phyloP scores from a whole-genome alignment of 2,888 invertebrate species.

The Crossocerus cetratus region DNA sequence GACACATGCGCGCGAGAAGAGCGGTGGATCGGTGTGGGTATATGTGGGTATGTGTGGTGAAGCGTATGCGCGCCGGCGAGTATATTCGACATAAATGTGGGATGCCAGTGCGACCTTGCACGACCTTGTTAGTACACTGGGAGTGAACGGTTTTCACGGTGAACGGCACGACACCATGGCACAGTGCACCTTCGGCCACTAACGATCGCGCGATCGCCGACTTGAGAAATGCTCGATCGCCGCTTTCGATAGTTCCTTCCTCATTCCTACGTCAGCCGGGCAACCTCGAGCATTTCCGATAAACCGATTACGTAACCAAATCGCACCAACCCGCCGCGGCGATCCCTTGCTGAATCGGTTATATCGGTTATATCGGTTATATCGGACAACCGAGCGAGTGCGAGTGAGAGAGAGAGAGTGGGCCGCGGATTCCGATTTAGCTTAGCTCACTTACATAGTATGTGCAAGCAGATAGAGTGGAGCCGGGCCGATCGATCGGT shows the following conservation, averaged over 20 bases:
- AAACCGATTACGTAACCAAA: conserved; percentile 45
- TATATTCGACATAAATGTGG: conserved; percentile 46
- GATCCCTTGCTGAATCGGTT: conserved; percentile 33
- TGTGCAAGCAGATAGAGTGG: too few relatives aligned
- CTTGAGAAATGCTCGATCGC: conserved; percentile 36
- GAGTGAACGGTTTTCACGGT: conserved; percentile 65
- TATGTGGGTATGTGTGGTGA: neutral
- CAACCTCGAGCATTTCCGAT: conserved; percentile 38
- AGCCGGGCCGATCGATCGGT: conserved; percentile 19
- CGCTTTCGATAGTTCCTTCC: conserved; percentile 31
- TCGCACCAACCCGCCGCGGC: conserved; percentile 36
- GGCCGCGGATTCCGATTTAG: neutral
- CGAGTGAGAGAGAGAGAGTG: neutral
- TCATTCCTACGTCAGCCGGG: conserved; percentile 36
- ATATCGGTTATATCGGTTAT: neutral
- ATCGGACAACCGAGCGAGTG: neutral
- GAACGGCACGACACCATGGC: conserved; percentile 62
- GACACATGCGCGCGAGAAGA: conserved; percentile 10
- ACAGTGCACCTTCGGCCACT: conserved; percentile 16
- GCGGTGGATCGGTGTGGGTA: neutral
- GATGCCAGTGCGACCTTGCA: conserved; percentile 59
- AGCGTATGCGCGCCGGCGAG: conserved; percentile 1
- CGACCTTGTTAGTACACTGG: conserved; percentile 62
- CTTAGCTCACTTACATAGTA: too few relatives aligned
- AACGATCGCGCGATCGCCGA: conserved; percentile 33